phyloP scores from a whole-genome alignment of 2,888 invertebrate species.

The Panzeria rudis region DNA sequence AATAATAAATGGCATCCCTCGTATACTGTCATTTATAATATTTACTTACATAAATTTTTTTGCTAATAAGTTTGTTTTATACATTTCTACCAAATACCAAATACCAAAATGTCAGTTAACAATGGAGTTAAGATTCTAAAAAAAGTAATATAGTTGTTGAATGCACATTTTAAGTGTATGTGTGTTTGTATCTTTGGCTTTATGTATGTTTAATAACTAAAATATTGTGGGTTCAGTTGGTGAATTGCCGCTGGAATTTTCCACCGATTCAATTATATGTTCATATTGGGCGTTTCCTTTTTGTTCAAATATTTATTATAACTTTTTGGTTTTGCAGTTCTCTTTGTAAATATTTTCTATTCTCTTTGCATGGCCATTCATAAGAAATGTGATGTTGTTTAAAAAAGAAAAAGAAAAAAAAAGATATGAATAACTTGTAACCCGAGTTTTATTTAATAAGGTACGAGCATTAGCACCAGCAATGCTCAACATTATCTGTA shows the following conservation, averaged over 20 bases:
- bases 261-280: neutral
- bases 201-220: neutral
- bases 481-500: neutral
- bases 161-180: neutral
- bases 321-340: neutral
- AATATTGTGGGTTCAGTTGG: neutral
- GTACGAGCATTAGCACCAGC: neutral
- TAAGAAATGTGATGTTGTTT: neutral
- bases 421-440: no score
- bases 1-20: no score
- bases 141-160: neutral
- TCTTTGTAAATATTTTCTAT: neutral
- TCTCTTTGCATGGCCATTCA: neutral
- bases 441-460: neutral
- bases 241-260: neutral
- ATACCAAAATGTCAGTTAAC: no score
- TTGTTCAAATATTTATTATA: neutral
- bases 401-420: neutral
- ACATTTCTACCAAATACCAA: no score
- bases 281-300: slow-evolving; percentile 2
- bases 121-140: neutral
- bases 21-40: no score
- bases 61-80: neutral
- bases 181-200: neutral
- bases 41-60: neutral